Base-by-base conservation (phyloP, 1,140 invertebrate genomes). In the Zaprionus inermis region DNA sequence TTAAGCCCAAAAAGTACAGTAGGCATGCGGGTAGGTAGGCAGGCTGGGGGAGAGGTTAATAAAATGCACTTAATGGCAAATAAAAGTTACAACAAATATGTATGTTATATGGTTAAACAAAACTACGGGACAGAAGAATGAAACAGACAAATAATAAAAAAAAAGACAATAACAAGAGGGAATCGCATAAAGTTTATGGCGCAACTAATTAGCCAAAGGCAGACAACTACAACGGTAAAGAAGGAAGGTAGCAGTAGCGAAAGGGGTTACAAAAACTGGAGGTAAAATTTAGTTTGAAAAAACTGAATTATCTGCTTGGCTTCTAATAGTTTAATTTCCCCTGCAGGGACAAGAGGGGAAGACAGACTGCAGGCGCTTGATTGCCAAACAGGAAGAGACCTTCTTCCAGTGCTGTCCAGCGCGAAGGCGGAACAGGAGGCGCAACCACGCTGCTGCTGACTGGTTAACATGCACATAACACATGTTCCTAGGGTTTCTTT, bases 41-140 rank as follows among this genome's bases (percentile, higher is more conserved):
- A 5, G 41, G 14, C 7, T 20, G 57, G 10, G 24, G 32, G 11
- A 34, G 59, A 14, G 9, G 63, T 79, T 78, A 86, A 86, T 86
- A 86, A 86, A 86, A 88, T 58, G 73, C 74, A 79, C 66, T 86
- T 86, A 88, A 86, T 86, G 86, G 84, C 83, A 89, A 79, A 86
- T 86, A 88, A 89, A 86, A 60, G 52, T 68, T 74, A 72, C 78
- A 77, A 74, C 73, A 81, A 84, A 80, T 77, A 72, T 59, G 60
- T 55, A 28, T 74, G 46, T 49, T 49, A 49, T 49, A 49, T 49
- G 18, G 44, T 22, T 75, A 52, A 59, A 72, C 61, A 74, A 67
- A 79, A 70, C 67, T 46, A 51, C 49, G 46, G 22, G 16, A 68
- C 52, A 44, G 20, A 59, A 52, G 41, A 72, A 51, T 58, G 60